A percentile compares a stretch with the other conserved stretches of the same genome.
These are phyloP conservation scores for Calameuta filiformis DNA, from an alignment of 2,888 invertebrate genomes.

Conservation along the genomic window DNA sequence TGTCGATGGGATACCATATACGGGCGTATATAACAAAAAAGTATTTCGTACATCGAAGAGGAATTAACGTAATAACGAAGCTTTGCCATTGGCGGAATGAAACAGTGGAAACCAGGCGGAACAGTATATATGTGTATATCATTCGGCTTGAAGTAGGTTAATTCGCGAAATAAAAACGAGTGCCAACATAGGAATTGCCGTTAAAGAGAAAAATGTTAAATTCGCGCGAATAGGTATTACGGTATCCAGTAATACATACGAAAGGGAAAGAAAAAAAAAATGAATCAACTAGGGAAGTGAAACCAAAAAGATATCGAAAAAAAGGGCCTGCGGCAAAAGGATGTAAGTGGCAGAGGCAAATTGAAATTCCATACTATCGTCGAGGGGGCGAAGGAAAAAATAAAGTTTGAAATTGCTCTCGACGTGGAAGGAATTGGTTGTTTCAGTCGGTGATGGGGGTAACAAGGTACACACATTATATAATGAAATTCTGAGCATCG, in stretches of 20 bases:
- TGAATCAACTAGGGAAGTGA: neutral
- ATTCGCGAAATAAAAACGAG: neutral
- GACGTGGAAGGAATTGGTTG: neutral
- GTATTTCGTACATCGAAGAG: neutral
- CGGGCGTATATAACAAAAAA: neutral
- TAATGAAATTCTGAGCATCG: neutral
- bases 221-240: neutral
- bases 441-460: neutral
- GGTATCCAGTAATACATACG: neutral
- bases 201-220: neutral
- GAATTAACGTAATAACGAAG: neutral
- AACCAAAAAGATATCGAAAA: neutral
- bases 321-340: neutral
- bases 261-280: neutral
- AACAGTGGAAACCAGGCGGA: neutral
- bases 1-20: neutral
- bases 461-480: neutral
- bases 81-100: neutral
- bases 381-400: neutral
- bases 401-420: neutral
- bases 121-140: neutral
- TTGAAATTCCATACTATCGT: neutral
- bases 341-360: neutral
- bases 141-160: neutral
- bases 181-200: neutral